Evolutionary conservation across 2,888 invertebrate species (phyloP).

Genomic region (Reticulitermes lucifugus): DNA sequence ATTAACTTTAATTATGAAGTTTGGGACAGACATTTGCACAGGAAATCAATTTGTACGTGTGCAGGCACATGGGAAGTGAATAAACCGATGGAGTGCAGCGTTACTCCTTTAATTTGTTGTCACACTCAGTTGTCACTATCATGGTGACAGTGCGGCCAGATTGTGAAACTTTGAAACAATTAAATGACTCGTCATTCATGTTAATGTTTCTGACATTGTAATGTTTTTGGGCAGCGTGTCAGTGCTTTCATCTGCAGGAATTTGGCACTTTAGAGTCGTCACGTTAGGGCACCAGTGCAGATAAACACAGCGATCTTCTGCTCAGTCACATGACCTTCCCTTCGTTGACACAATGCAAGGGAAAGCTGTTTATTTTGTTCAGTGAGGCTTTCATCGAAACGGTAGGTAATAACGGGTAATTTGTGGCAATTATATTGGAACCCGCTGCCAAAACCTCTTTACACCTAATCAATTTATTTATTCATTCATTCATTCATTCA

Average conservation of each 20-base stretch:
- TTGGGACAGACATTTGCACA: not conserved
- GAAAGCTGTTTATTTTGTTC: too few species aligned
- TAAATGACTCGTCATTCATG: not conserved
- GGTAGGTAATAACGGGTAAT: too few species aligned
- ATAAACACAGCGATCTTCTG: not conserved
- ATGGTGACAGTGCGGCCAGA: not conserved
- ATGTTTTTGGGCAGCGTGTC: not conserved
- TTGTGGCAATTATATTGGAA: too few species aligned
- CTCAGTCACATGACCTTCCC: too few species aligned
- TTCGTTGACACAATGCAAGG: too few species aligned
- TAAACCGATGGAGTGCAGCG: not conserved
- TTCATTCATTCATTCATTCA: too few species aligned
- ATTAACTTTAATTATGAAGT: not conserved
- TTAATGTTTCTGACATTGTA: not conserved
- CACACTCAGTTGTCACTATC: not conserved
- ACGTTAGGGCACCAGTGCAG: not conserved
- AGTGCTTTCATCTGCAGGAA: not conserved
- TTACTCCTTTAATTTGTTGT: constrained; percentile 1
- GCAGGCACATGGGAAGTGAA: not conserved
- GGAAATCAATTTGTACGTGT: not conserved
- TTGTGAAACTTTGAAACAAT: constrained; percentile 5
- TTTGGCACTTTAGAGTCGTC: not conserved
- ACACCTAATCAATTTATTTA: too few species aligned
- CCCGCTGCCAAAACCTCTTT: too few species aligned
- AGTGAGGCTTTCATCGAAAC: too few species aligned